Percentiles rank a stretch among this genome's conserved stretches.
Conservation (phyloP, 1,140 invertebrate genomes). For the Drosophila santomea region DNA sequence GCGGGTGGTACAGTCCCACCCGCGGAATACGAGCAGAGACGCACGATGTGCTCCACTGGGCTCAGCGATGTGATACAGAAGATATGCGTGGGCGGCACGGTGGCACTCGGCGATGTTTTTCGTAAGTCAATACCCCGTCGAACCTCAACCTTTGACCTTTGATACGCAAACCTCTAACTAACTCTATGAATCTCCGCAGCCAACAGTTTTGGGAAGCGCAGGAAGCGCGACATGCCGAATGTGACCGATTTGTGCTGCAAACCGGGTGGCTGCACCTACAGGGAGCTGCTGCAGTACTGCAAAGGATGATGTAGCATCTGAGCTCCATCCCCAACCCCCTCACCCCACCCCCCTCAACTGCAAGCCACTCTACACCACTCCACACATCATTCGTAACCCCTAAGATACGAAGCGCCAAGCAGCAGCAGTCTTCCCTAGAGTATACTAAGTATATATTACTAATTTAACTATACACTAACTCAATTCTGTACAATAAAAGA, state of each 20-base stretch:
- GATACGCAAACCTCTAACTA: too few relatives aligned
- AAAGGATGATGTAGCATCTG: neutral
- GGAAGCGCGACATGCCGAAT: constrained; percentile 53
- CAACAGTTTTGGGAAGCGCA: constrained; percentile 61
- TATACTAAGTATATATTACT: constrained; percentile 66
- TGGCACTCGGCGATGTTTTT: constrained; percentile 43
- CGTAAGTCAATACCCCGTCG: constrained; percentile 40
- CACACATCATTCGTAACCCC: constrained; percentile 6
- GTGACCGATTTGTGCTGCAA: constrained; percentile 53
- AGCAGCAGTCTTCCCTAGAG: constrained; percentile 30
- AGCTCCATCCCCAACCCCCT: neutral
- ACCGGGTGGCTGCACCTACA: constrained; percentile 39
- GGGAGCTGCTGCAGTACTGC: constrained; percentile 62
- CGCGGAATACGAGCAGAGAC: constrained; percentile 14
- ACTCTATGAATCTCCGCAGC: constrained; percentile 29
- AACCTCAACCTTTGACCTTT: too few relatives aligned
- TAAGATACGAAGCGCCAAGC: constrained; percentile 1
- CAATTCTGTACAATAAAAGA: constrained; percentile 66
- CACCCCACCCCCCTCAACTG: neutral
- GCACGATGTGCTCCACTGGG: constrained; percentile 56
- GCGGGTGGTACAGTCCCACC: constrained; percentile 30
- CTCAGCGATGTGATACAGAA: constrained; percentile 58
- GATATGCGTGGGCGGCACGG: constrained; percentile 48
- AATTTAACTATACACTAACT: constrained; percentile 73
- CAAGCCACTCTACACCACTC: constrained; percentile 3